Evolutionary conservation across 2,113 vertebrate species (phyloP).

Genomic region (Eudyptes chrysolophus): DNA sequence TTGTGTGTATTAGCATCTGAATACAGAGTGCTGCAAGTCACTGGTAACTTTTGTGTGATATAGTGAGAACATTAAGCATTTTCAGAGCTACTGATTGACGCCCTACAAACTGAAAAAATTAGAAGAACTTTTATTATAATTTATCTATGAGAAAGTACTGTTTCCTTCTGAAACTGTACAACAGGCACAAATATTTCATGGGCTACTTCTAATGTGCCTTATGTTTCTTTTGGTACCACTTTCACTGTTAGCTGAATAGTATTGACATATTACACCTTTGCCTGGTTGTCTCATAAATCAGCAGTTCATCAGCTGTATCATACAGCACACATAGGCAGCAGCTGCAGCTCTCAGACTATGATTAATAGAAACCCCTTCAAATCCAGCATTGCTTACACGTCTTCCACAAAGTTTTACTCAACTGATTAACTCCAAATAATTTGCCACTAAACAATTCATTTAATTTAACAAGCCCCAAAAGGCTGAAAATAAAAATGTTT

Average conservation of each 20-base stretch:
- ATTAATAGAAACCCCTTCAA: conserved; percentile 17
- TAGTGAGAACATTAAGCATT: not conserved
- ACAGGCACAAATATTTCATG: not conserved
- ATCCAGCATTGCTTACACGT: not conserved
- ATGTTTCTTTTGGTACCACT: not conserved
- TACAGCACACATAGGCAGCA: not conserved
- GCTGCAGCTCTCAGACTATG: not conserved
- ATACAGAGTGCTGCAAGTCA: not conserved
- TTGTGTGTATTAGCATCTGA: not conserved
- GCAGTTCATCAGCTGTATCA: not conserved
- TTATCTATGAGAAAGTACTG: not conserved
- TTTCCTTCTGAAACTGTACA: not conserved
- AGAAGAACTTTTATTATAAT: not conserved
- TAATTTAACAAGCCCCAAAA: not conserved
- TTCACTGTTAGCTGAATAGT: not conserved
- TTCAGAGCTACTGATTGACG: not conserved
- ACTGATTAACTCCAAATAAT: conserved; percentile 16
- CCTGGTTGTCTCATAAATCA: not conserved
- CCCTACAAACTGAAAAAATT: not conserved
- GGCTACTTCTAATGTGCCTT: not conserved
- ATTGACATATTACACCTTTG: not conserved
- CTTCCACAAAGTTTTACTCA: not conserved
- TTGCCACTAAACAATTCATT: not conserved
- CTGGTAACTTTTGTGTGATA: not conserved
- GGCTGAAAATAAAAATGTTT: not conserved